Base-by-base conservation (phyloP, 2,113 vertebrate species). In the Ammodramus savannarum region DNA sequence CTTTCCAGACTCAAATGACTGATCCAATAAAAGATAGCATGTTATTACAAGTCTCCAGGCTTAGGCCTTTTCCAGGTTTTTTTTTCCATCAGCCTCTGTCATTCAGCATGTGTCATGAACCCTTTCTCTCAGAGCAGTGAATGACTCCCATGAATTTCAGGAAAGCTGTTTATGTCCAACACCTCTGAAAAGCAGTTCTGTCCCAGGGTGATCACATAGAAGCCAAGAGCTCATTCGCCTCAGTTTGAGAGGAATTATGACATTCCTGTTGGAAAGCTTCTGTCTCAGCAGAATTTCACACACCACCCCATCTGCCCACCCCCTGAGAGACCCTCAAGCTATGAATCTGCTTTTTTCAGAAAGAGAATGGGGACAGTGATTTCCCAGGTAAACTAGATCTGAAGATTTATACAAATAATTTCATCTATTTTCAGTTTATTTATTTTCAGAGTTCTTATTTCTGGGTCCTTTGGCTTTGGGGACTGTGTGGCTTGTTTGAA, bases 281-380 rank as follows among this genome's bases (percentile, higher is more conserved):
- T 2, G 21, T 62, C 32, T 39, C 43, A 19, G 10, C 10, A 12
- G 66, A 44, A 22, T 80, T 62, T 41, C 63, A 55, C 2, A 4
- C 2, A 6, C 21, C 43, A 36, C 9, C 36, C 27, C 23, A n/a
- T 4, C 6, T 23, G 4, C 11, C 16, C 11, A 32, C 3, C 7
- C 10, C 6, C 34, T 51, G 19, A 38, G 23, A 32, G n/a, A 20
- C 9, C 12, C 15, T 86, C 20, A 36, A 43, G 17, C 22, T 71
- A 1, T 57, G 54, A 72, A 36, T 75, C 27, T 75, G 31, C 7
- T 26, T 55, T 80, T 59, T 54, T 54, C 20, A 68, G 34, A 26
- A 6, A 44, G 32, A 61, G n/a, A 67, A 77, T 16, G 7, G 49
- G n/a, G 6, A 7, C 16, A 44, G 25, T 10, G 1, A 55, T 36